Evolutionary conservation across 2,113 vertebrate genomes (phyloP), one percentile per base, ranked within the genome.

Genomic region (Scomber colias): DNA sequence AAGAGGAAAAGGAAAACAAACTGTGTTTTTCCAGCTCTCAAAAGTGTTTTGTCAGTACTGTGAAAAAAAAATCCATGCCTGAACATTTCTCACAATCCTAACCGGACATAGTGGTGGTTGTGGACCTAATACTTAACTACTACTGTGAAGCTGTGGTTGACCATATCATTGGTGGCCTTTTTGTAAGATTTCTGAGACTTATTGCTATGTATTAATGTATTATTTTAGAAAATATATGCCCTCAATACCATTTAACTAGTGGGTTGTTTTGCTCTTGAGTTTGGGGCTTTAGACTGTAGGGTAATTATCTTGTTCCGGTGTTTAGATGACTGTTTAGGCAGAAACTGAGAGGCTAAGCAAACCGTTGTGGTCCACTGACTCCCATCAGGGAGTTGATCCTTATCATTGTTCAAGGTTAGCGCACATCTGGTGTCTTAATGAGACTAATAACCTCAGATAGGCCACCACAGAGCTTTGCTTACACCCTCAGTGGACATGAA

Each of bases 401-500:
- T 86, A 91, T 93, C 91, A 83, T 72, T 82, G 79, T 81, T 79
- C 80, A 30, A 85, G 85, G 71, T 67, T 92, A 79, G 19, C 79
- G 89, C 79, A 89, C 89, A 91, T 90, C 84, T 92, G 85, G 87
- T 73, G 70, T 85, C 64, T 78, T 90, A 90, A 93, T 90, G 77
- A 88, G 82, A 84, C 76, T 72, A 85, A 83, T 84, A 78, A 74
- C 54, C 62, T 67, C 63, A 3, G 67, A 87, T 73, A 53, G 74
- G 56, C 75, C 85, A 83, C 75, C 66, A 50, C 51, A 69, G 69
- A 71, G 75, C 49, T 85, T 71, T 66, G 9, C 83, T 75, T 82
- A 60, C 71, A 79, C 30, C 65, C 73, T 78, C 50, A 67, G 59
- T 30, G 45, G 31, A 83, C 17, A 27, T 59, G 13, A 86, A 87